A percentile compares a stretch with the other conserved stretches of the same genome.
These are phyloP conservation scores for Hippocampus mohnikei DNA, from an alignment of 2,113 vertebrate genomes.

Conservation along the genomic window DNA sequence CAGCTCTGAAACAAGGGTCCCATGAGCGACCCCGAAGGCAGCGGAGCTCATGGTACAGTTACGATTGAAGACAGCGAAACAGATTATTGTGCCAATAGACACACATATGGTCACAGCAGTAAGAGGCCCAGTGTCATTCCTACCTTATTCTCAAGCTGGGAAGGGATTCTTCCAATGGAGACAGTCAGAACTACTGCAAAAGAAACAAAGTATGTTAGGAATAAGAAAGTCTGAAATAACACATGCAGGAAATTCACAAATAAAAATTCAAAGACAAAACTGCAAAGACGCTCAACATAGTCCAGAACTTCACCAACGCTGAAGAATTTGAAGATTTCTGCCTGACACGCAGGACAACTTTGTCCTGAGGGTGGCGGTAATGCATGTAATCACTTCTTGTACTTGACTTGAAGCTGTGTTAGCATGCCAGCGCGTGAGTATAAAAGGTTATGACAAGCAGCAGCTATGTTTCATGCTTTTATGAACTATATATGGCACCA, in stretches of 20 bases:
- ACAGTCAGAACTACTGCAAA: constrained; percentile 4
- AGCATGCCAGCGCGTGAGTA: background rate
- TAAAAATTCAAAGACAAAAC: background rate
- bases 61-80: constrained; percentile 13
- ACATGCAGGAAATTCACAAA: too few species aligned
- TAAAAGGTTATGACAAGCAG: constrained; percentile 10
- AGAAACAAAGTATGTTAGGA: constrained; percentile 17
- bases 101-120: background rate
- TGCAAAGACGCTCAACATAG: background rate
- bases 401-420: background rate
- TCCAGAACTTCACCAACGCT: background rate
- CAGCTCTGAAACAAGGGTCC: constrained; percentile 12
- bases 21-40: constrained; percentile 23
- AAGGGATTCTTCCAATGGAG: background rate
- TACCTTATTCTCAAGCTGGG: constrained; percentile 39
- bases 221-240: background rate
- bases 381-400: background rate
- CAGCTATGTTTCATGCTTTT: constrained; percentile 4
- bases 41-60: background rate
- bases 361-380: background rate
- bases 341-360: background rate
- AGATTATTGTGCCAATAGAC: background rate
- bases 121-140: constrained; percentile 14
- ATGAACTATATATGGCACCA: constrained; percentile 19
- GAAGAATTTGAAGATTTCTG: background rate